Base-by-base conservation (phyloP, 2,888 invertebrate species). In the Myopa testacea region DNA sequence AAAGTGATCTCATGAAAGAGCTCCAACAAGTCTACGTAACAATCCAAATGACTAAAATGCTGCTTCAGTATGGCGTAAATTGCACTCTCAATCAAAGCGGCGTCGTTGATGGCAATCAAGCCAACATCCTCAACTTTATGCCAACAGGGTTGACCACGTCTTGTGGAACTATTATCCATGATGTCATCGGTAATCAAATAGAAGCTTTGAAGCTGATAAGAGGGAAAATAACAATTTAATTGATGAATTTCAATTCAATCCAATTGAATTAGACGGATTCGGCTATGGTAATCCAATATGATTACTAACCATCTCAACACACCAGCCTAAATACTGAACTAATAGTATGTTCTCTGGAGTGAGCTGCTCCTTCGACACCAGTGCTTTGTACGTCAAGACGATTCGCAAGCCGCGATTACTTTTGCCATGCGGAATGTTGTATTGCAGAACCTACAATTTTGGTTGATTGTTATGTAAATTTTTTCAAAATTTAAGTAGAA, bases 131-230 rank as follows among this genome's bases (percentile, higher is more conserved):
- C 45, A 10, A 93, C 90, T 71, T 91, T 92, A 90, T 97, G 94
- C 99, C 99, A 99, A 89, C 98, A 98, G 0, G 94, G 94, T 79
- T 93, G 93, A 3, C 98, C 98, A 78, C 99, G 92, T 45, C 99
- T 92, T 78, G 93, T 94, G 81, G 92, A 91, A 0, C 96, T 94
- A 34, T 92, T 90, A 87, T 99, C 98, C 94, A 98, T 96, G 40
- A 99, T 93, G 88, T 99, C 99, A 89, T 97, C 98, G 38, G 93
- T 89, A 3, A 99, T 92, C 52, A 99, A 89, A 84, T 34, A 38
- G 37, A 65, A 65, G 4, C 37, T 37, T 65, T 65, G 65, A 8
- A 65, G 38, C 65, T 65, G 12, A 34, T 55, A n/a, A 10, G 14
- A 55, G 16, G 50, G 14, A 26, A 50, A 50, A 50, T 50, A 50